Evolutionary conservation across 1,140 invertebrate species (phyloP).

Genomic region (Aphelinus atriplicis): DNA sequence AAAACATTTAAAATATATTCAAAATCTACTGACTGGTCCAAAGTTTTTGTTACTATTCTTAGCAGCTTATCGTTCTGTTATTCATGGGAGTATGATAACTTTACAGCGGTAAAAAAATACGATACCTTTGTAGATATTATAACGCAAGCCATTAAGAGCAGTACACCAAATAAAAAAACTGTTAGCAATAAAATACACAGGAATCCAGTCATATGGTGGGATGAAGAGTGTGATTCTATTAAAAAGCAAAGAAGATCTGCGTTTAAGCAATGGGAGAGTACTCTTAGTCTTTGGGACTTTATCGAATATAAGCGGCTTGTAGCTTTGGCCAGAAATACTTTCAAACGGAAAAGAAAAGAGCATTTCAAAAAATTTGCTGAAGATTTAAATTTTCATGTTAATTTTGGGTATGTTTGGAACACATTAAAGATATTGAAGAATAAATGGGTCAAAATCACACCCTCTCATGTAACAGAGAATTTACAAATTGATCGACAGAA

Average conservation of each 20-base stretch:
- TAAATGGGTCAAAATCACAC: not conserved
- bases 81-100: not conserved
- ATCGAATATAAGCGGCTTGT: slow-evolving; percentile 34
- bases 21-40: not conserved
- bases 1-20: not conserved
- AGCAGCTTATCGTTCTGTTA: not conserved
- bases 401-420: slow-evolving; percentile 6
- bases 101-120: slow-evolving; percentile 1
- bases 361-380: slow-evolving; percentile 21
- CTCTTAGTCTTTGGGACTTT: slow-evolving; percentile 2
- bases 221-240: slow-evolving; percentile 8
- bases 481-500: not conserved
- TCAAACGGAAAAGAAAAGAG: slow-evolving; percentile 33
- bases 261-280: slow-evolving; percentile 35
- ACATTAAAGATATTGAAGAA: not conserved
- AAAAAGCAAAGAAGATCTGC: slow-evolving; percentile 12
- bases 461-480: not conserved
- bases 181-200: not conserved
- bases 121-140: not conserved
- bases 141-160: not conserved
- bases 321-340: slow-evolving; percentile 17
- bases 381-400: slow-evolving; percentile 1
- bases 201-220: slow-evolving; percentile 26
- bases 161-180: not conserved
- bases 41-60: not conserved